Evolutionary conservation across 2,888 invertebrate genomes (phyloP).

Genomic region (Phaonia tiefii): DNA sequence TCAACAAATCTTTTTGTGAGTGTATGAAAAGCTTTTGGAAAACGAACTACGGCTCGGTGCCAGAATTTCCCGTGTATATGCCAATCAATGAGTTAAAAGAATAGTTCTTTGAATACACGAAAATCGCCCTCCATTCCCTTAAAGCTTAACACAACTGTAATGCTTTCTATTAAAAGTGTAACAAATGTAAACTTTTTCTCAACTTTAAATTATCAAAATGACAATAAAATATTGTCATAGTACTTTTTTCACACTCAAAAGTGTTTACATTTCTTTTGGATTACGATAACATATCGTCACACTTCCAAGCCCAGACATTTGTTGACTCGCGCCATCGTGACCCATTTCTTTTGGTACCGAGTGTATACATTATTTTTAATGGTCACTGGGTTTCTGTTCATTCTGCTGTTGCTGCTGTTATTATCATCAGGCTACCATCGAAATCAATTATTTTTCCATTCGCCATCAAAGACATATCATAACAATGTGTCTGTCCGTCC

Average conservation of each 20-base stretch:
- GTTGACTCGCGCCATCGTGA: neutral
- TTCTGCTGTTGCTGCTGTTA: no score
- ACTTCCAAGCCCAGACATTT: neutral
- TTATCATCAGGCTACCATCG: neutral
- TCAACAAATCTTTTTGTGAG: no score
- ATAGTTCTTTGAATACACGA: no score
- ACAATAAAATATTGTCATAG: neutral
- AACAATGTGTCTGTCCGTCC: slow-evolving; percentile 43
- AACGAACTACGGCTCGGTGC: no score
- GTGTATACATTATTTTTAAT: slow-evolving; percentile 6
- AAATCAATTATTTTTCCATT: slow-evolving; percentile 62
- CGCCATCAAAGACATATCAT: slow-evolving; percentile 18
- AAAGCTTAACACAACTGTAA: no score
- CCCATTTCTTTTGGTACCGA: slow-evolving; percentile 20
- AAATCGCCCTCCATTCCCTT: no score
- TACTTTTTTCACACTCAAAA: neutral
- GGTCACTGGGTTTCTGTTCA: neutral
- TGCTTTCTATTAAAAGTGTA: no score
- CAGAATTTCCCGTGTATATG: no score
- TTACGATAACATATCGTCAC: neutral
- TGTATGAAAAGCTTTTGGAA: no score
- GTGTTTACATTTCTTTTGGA: neutral
- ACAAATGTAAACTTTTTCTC: no score
- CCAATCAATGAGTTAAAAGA: no score
- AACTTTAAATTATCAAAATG: no score